phyloP scores from a whole-genome alignment of 2,888 invertebrate species.

The Gisinianus flammeolus region DNA sequence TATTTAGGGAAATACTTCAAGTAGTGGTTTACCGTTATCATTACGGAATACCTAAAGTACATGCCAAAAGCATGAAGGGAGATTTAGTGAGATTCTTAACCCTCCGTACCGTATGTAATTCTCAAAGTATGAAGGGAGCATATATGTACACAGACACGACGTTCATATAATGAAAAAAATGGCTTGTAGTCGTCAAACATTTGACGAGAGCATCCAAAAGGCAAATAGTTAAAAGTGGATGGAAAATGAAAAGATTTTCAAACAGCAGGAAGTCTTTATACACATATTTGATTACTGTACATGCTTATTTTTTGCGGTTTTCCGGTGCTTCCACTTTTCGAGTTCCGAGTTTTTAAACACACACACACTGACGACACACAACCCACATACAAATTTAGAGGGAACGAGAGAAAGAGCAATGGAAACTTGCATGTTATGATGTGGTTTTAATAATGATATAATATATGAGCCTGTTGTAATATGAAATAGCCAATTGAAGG shows the following conservation, averaged over 20 bases:
- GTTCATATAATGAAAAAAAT: background rate
- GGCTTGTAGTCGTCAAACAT: background rate
- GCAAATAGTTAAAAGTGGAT: slow-evolving; percentile 24
- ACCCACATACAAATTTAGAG: no score
- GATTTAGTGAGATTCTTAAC: no score
- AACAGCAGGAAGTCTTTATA: background rate
- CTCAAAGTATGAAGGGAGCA: no score
- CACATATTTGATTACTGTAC: background rate
- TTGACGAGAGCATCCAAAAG: slow-evolving; percentile 21
- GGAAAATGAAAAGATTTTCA: slow-evolving; percentile 1
- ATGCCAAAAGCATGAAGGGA: no score
- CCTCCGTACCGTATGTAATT: no score
- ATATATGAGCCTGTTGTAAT: no score
- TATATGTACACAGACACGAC: no score
- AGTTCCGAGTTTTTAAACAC: background rate
- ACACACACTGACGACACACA: background rate
- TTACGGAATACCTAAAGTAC: no score
- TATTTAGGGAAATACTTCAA: no score
- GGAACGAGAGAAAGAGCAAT: background rate
- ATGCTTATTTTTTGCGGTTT: background rate
- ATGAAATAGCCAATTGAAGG: background rate
- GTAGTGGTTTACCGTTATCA: no score
- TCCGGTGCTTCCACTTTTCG: background rate
- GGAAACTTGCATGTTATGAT: no score
- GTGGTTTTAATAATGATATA: no score